Conservation (phyloP, 2,888 invertebrate genomes). For the Notocelia uddmanniana region DNA sequence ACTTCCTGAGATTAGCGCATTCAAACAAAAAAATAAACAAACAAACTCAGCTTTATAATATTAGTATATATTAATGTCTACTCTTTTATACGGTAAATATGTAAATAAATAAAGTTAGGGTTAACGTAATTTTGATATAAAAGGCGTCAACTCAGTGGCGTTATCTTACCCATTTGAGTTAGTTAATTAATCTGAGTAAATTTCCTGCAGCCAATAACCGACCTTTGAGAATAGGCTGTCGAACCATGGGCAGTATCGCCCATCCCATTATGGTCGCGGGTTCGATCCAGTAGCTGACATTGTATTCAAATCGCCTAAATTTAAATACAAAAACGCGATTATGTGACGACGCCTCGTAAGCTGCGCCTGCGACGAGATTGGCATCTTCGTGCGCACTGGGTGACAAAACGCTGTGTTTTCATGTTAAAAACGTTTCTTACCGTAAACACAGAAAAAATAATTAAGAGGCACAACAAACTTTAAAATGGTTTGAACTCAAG, state of each 20-base stretch:
- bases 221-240: conserved; percentile 9
- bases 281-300: conserved; percentile 79
- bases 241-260: conserved; percentile 62
- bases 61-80: too few species aligned
- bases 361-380: conserved; percentile 74
- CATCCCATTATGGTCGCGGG: conserved; percentile 70
- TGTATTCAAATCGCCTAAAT: conserved; percentile 83
- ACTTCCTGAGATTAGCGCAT: too few species aligned
- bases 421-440: neutral
- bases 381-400: conserved; percentile 72
- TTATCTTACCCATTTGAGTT: too few species aligned
- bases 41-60: too few species aligned
- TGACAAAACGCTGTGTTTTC: conserved; percentile 50
- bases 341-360: conserved; percentile 80
- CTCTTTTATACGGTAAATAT: too few species aligned
- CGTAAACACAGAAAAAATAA: too few species aligned
- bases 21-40: too few species aligned
- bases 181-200: neutral
- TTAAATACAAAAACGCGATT: conserved; percentile 85
- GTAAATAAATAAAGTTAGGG: too few species aligned
- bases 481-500: too few species aligned
- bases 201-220: conserved; percentile 8
- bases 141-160: too few species aligned
- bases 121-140: too few species aligned
- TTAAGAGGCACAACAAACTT: too few species aligned